These are phyloP conservation scores for Acholoe squamosa DNA, from an alignment of 2,888 invertebrate genomes.

Conservation along the genomic window DNA sequence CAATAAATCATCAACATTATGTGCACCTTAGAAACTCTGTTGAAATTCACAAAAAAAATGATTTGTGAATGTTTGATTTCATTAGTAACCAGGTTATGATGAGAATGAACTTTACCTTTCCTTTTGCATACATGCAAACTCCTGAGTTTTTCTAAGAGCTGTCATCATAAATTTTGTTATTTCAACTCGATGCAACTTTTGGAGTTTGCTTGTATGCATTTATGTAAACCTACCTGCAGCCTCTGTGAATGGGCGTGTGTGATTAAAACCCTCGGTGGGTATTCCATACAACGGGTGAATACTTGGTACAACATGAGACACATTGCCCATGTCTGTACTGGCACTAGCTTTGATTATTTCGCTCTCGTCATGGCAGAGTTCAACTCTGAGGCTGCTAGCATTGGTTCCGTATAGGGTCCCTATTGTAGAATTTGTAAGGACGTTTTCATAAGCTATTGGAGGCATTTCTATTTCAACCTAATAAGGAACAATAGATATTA, in stretches of 20 bases:
- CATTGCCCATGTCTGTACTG: conserved; percentile 76
- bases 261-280: conserved; percentile 71
- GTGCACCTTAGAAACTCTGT: too few species aligned
- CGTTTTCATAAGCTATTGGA: conserved; percentile 73
- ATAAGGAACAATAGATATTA: too few species aligned
- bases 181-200: too few species aligned
- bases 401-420: background rate
- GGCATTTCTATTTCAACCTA: conserved; percentile 67
- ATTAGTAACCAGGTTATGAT: too few species aligned
- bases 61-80: too few species aligned
- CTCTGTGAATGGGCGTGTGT: conserved; percentile 71
- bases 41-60: too few species aligned
- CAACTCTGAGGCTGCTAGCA: background rate
- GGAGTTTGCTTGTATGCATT: too few species aligned
- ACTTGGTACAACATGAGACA: conserved; percentile 74
- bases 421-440: conserved; percentile 74
- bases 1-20: too few species aligned
- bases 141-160: too few species aligned
- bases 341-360: conserved; percentile 17
- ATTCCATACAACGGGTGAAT: conserved; percentile 73
- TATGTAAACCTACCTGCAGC: conserved; percentile 69
- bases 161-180: too few species aligned
- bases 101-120: too few species aligned
- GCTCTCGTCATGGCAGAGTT: background rate
- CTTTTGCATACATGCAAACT: too few species aligned